Evolutionary conservation across 1,140 invertebrate species (phyloP), one percentile per base, ranked within the genome.

Genomic region (Drosophila erecta): DNA sequence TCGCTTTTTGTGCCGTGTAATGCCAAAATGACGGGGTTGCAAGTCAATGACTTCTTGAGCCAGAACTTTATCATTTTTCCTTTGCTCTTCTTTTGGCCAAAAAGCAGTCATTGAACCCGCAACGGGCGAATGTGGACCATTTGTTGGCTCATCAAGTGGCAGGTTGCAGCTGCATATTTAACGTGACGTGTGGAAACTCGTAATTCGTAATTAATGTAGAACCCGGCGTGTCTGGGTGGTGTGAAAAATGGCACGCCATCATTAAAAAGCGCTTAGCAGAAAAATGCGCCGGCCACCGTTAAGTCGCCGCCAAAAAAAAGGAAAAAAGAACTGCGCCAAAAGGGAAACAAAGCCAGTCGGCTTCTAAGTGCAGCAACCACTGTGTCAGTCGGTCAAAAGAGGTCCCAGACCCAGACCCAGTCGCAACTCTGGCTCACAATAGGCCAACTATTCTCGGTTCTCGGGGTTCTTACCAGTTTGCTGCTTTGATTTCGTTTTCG

Each of bases 261-360:
- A 86, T 86, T 86, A 86, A 86, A 86, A 86, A 86, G 66, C 71
- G 83, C 83, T 86, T 86, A 86, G 71, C 81, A 79, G 55, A 59
- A 74, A 74, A 49, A 55, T 57, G 64, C 69, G 47, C 60, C 60
- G 57, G 54, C 78, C 81, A 79, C 83, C 83, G 83, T 87, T 87
- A 81, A 72, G 38, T 30, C 7, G 30, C 30, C 30, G 30, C 30
- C 30, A 30, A 30, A 10, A 10, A 30, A 30, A 30, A 2, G 2
- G 8, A 30, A 30, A 30, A 30, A 30, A 30, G 30, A 30, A 30
- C 50, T 64, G 50, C 35, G 44, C 30, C 71, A 64, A 57, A 44
- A 57, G 49, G 50, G 57, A 65, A 57, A 72, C 54, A 56, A 56
- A 67, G 57, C 27, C 56, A 64, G 57, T n/a, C 56, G 46, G 30